These are phyloP conservation scores for Agraylea sexmaculata DNA, from an alignment of 1,140 invertebrate species.

Conservation along the genomic window DNA sequence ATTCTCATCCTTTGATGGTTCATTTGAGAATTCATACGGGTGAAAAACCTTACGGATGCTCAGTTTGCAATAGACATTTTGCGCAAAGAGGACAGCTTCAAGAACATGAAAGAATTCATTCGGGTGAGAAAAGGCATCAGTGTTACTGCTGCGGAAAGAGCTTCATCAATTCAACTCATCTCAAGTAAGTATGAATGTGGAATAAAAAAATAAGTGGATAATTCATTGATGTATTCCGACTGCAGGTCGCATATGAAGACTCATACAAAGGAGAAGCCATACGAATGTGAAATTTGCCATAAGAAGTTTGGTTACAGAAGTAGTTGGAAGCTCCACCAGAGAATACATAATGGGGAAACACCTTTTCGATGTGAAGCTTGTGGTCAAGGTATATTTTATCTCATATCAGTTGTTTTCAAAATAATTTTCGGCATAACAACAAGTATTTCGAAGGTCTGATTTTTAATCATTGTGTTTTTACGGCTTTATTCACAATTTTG, in stretches of 20 bases:
- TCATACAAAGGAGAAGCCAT: slow-evolving; percentile 44
- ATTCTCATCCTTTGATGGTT: slow-evolving; percentile 18
- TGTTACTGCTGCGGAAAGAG: slow-evolving; percentile 48
- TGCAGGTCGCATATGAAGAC: slow-evolving; percentile 19
- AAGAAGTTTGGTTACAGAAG: slow-evolving; percentile 22
- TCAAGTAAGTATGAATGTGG: slow-evolving; percentile 13
- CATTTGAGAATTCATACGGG: slow-evolving; percentile 50
- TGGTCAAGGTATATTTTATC: slow-evolving; percentile 12
- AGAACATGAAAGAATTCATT: slow-evolving; percentile 28
- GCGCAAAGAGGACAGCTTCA: slow-evolving; percentile 24
- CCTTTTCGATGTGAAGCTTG: slow-evolving; percentile 19
- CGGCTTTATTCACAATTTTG: background rate
- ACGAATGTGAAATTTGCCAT: slow-evolving; percentile 41
- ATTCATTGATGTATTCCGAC: background rate
- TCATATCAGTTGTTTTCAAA: background rate
- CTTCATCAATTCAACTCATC: slow-evolving; percentile 30
- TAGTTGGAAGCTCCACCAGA: slow-evolving; percentile 17
- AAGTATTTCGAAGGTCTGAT: background rate
- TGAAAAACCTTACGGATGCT: slow-evolving; percentile 46
- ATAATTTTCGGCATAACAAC: background rate
- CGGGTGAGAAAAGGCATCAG: slow-evolving; percentile 31
- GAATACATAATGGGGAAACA: slow-evolving; percentile 18
- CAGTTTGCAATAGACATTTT: slow-evolving; percentile 23
- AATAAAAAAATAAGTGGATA: background rate
- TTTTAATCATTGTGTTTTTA: background rate